phyloP scores from a whole-genome alignment of 2,888 invertebrate genomes.

The Agriopis leucophaearia region DNA sequence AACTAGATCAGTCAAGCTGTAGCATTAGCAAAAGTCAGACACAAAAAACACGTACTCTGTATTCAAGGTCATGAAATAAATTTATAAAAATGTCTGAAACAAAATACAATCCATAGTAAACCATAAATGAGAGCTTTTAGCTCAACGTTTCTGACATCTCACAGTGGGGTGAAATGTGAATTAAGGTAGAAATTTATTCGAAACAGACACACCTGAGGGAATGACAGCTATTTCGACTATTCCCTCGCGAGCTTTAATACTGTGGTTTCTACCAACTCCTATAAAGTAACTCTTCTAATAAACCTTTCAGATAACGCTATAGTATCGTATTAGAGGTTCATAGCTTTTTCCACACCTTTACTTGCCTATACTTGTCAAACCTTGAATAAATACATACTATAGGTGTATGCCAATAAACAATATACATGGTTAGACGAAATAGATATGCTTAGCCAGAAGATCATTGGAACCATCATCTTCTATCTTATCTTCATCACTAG shows the following conservation, averaged over 20 bases:
- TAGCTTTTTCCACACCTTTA: too few relatives aligned
- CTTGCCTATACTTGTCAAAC: too few relatives aligned
- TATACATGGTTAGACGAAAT: too few relatives aligned
- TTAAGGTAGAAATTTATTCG: conserved; percentile 7
- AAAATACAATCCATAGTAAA: not conserved
- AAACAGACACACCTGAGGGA: conserved; percentile 5
- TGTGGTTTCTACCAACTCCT: not conserved
- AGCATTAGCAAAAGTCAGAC: too few relatives aligned
- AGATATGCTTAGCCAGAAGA: not conserved
- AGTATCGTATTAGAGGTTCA: not conserved
- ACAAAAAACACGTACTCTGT: too few relatives aligned
- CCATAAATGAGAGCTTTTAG: conserved; percentile 8
- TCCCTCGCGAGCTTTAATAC: conserved; percentile 20
- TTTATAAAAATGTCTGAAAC: too few relatives aligned
- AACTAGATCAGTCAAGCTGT: too few relatives aligned
- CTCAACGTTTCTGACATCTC: not conserved
- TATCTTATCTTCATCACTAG: too few relatives aligned
- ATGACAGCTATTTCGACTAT: conserved; percentile 17
- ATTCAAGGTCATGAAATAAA: too few relatives aligned
- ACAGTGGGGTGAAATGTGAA: conserved; percentile 5
- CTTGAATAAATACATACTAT: too few relatives aligned
- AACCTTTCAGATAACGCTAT: not conserved
- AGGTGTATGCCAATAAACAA: too few relatives aligned
- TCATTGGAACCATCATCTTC: too few relatives aligned
- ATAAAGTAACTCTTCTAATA: not conserved